Evolutionary conservation across 1,140 invertebrate species (phyloP), one percentile per base, ranked within the genome.

Genomic region (Reticulitermes speratus): DNA sequence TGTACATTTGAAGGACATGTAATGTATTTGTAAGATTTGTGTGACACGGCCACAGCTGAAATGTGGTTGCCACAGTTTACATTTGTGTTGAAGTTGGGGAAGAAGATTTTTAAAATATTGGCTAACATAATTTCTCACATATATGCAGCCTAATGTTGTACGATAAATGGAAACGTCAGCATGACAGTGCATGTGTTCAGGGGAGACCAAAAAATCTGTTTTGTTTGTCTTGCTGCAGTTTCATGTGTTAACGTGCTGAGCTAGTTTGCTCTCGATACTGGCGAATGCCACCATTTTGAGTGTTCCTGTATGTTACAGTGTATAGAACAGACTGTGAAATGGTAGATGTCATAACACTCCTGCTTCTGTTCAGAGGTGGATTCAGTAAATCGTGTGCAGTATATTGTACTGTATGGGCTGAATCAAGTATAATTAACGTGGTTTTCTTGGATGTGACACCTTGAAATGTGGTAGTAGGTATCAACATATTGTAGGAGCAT

Each of bases 1-100:
- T 16, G 88, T 65, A 87, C 44, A 87, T 48, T 6, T 87, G 1
- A 82, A 84, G 44, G 86, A 86, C 19, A 44, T 86, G 65, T 9
- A 75, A 75, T 9, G 16, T 75, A 30, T 30, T 75, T 30, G 25
- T 30, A 30, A 9, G n/a, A 30, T 25, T 3, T 75, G 25, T n/a
- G 30, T 30, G 25, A 16, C n/a, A 75, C 0, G n/a, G n/a, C 14
- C 65, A 30, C 65, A n/a, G 25, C n/a, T 75, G 6, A 30, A 2
- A 3, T 2, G n/a, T 30, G n/a, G 14, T 75, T 0, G 0, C n/a
- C 16, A 30, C 7, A 75, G 7, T 16, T 75, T 75, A 75, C n/a
- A 30, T 75, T 75, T 25, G 65, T 75, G 9, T 30, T 75, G 65
- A 6, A 30, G 25, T 59, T 65, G 25, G 65, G 65, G 65, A 75